Conservation (phyloP, 2,797 vertebrate species). For the Thamnophis elegans region DNA sequence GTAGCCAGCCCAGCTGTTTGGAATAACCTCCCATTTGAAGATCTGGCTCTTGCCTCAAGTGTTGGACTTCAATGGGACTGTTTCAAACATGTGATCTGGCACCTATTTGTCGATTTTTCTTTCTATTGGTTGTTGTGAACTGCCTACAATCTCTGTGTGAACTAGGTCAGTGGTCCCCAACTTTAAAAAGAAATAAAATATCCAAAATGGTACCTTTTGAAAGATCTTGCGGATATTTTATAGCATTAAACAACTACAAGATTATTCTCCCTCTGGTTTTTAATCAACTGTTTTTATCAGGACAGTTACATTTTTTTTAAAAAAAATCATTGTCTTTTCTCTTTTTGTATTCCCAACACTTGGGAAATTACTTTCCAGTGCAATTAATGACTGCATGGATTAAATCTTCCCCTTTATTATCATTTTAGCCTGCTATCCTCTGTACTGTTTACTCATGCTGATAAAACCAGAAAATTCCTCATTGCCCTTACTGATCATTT, state of each 20-base stretch:
- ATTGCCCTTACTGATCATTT: neutral
- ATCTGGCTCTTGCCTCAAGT: neutral
- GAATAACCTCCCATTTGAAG: neutral
- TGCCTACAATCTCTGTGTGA: neutral
- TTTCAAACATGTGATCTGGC: neutral
- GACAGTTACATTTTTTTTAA: slow-evolving; percentile 1
- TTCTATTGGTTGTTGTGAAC: neutral
- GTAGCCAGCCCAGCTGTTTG: neutral
- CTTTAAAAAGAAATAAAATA: neutral
- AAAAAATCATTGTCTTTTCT: neutral
- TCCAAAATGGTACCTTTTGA: neutral
- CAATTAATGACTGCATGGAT: slow-evolving; percentile 32
- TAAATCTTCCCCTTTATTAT: neutral
- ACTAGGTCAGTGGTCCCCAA: too few species aligned
- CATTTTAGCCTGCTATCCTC: neutral
- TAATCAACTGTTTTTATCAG: neutral
- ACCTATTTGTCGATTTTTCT: neutral
- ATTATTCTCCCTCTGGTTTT: slow-evolving; percentile 25
- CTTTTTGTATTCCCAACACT: neutral
- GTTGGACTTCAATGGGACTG: neutral
- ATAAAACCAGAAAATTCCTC: neutral
- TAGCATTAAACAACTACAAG: rapidly evolving
- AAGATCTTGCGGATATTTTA: neutral
- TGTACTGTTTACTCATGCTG: neutral
- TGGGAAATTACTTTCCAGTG: neutral